phyloP scores from a whole-genome alignment of 2,888 invertebrate genomes.

The Malthinus seriepunctatus region DNA sequence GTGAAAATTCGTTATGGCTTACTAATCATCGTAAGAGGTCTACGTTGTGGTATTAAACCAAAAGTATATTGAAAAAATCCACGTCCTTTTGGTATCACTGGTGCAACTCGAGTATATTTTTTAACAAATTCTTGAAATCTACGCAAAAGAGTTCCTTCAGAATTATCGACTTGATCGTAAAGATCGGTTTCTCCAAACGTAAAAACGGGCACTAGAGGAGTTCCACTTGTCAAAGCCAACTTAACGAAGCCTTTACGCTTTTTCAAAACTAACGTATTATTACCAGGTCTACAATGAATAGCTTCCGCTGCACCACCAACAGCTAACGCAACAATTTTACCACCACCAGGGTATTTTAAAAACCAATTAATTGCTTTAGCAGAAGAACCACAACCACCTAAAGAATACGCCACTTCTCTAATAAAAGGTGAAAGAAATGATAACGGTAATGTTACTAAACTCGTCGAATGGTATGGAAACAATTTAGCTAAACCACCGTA shows the following conservation, averaged over 20 bases:
- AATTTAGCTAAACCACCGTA: slow-evolving; percentile 60
- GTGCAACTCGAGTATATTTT: slow-evolving; percentile 72
- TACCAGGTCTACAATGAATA: slow-evolving; percentile 78
- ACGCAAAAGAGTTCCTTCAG: slow-evolving; percentile 69
- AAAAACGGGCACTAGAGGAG: slow-evolving; percentile 83
- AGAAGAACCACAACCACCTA: slow-evolving; percentile 64
- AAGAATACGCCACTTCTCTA: slow-evolving; percentile 66
- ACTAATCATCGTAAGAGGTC: too few relatives aligned
- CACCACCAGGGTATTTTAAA: slow-evolving; percentile 57
- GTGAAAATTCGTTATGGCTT: slow-evolving; percentile 75
- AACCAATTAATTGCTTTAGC: slow-evolving; percentile 68
- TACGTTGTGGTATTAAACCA: slow-evolving; percentile 89
- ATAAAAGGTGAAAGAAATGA: slow-evolving; percentile 75
- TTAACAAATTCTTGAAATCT: slow-evolving; percentile 71
- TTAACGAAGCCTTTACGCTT: slow-evolving; percentile 66
- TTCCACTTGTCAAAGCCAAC: slow-evolving; percentile 58
- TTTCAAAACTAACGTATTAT: slow-evolving; percentile 75
- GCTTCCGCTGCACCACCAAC: slow-evolving; percentile 91
- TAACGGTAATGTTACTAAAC: slow-evolving; percentile 61
- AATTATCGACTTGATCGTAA: slow-evolving; percentile 75
- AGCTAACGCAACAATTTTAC: slow-evolving; percentile 72
- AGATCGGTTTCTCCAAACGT: slow-evolving; percentile 90
- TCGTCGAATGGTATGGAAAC: slow-evolving; percentile 58
- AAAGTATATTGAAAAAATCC: slow-evolving; percentile 91
- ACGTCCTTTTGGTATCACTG: slow-evolving; percentile 75